Conservation (phyloP, 2,113 vertebrate species). For the Hypomesus transpacificus region DNA sequence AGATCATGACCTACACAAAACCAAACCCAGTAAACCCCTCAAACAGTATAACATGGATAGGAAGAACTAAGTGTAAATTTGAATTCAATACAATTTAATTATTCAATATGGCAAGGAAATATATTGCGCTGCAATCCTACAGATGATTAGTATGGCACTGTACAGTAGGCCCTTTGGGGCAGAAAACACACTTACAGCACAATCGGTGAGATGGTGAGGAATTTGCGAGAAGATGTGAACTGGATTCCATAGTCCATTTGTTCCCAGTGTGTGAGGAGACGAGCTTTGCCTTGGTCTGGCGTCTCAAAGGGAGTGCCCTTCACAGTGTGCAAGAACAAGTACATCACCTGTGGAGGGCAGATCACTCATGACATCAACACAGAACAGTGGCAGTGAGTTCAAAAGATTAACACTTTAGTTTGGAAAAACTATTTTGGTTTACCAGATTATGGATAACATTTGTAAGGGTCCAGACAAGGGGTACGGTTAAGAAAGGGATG, state of each 20-base stretch:
- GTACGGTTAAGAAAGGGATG: constrained; percentile 90
- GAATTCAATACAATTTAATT: too few species aligned
- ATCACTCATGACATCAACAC: neutral
- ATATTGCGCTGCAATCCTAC: too few species aligned
- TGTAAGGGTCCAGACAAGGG: constrained; percentile 91
- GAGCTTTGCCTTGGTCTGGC: constrained; percentile 88
- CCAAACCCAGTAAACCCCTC: too few species aligned
- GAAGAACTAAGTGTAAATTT: neutral
- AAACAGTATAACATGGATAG: neutral
- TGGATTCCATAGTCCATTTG: constrained; percentile 92
- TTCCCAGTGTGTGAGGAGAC: constrained; percentile 92
- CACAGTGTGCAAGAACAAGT: constrained; percentile 87
- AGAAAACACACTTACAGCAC: constrained; percentile 78
- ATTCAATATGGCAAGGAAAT: too few species aligned
- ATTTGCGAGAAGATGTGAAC: constrained; percentile 90
- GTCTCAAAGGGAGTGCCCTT: constrained; percentile 95
- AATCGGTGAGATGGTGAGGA: constrained; percentile 90
- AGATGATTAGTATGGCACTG: too few species aligned
- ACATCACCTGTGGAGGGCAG: constrained; percentile 78
- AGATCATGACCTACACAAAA: too few species aligned
- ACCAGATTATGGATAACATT: constrained; percentile 95
- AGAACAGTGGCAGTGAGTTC: too few species aligned
- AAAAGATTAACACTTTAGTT: neutral
- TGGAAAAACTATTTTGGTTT: constrained; percentile 39
- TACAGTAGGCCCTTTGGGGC: neutral